These are phyloP conservation scores for Scopus umbretta DNA, from an alignment of 2,113 vertebrate genomes.

Conservation along the genomic window DNA sequence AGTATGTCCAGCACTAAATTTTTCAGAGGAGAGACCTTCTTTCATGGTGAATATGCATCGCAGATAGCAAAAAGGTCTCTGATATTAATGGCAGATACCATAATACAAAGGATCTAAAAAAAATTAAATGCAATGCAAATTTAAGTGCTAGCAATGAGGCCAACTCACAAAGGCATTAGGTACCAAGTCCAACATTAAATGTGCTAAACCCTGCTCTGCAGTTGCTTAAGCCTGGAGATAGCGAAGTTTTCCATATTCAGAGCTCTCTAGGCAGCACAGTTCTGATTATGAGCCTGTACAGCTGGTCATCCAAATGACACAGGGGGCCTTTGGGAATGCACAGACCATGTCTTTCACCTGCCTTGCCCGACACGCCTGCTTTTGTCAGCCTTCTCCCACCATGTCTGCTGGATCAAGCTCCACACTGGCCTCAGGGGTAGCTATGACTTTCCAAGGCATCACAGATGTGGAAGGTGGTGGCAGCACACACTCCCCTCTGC, in stretches of 20 bases:
- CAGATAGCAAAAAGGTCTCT: not conserved
- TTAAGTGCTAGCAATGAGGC: not conserved
- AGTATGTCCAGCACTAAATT: not conserved
- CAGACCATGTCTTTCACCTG: not conserved
- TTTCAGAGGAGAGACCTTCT: not conserved
- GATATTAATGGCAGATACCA: not conserved
- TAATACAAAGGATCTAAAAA: not conserved
- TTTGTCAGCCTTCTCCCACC: rapidly evolving
- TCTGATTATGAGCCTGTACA: not conserved
- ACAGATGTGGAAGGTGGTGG: not conserved
- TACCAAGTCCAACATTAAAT: not conserved
- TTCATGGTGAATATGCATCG: not conserved
- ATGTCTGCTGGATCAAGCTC: not conserved
- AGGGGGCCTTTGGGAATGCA: not conserved
- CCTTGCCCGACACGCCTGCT: rapidly evolving
- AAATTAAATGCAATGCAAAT: not conserved
- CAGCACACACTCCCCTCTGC: not conserved
- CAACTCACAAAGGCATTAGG: not conserved
- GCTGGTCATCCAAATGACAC: not conserved
- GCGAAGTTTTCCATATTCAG: not conserved
- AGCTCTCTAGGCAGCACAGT: not conserved
- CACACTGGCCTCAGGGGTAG: not conserved
- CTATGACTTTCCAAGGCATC: no score
- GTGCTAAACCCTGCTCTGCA: not conserved
- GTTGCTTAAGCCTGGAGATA: not conserved